Conservation (phyloP, 2,797 vertebrate species). For the Bovichtus variegatus region DNA sequence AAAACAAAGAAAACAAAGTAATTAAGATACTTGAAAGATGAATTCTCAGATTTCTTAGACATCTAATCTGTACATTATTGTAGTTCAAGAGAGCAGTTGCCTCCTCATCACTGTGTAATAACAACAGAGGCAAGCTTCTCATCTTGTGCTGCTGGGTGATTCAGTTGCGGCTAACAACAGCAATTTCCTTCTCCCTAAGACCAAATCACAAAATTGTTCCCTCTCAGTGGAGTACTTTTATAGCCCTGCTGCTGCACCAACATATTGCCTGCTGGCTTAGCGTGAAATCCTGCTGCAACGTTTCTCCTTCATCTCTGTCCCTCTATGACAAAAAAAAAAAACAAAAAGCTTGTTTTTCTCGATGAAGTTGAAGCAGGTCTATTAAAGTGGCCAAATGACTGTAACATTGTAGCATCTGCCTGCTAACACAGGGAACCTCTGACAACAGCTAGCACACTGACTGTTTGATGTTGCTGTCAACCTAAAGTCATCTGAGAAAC, state of each 20-base stretch:
- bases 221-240: slow-evolving; percentile 19
- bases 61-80: not conserved
- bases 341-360: slow-evolving; percentile 1
- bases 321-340: not conserved
- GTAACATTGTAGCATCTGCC: not conserved
- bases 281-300: slow-evolving; percentile 11
- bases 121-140: not conserved
- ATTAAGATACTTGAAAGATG: not conserved
- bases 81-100: not conserved
- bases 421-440: not conserved
- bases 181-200: slow-evolving; percentile 19
- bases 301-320: slow-evolving; percentile 2
- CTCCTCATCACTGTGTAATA: not conserved
- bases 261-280: slow-evolving; percentile 14
- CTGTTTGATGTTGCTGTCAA: not conserved
- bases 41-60: not conserved
- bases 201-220: slow-evolving; percentile 22
- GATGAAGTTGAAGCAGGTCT: not conserved
- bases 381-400: not conserved
- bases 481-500: not conserved
- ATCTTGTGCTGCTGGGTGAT: not conserved
- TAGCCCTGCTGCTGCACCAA: not conserved
- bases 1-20: not conserved
- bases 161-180: slow-evolving; percentile 15
- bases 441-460: not conserved